These are phyloP conservation scores for Belonocnema kinseyi DNA, from an alignment of 1,140 invertebrate species.

Conservation along the genomic window DNA sequence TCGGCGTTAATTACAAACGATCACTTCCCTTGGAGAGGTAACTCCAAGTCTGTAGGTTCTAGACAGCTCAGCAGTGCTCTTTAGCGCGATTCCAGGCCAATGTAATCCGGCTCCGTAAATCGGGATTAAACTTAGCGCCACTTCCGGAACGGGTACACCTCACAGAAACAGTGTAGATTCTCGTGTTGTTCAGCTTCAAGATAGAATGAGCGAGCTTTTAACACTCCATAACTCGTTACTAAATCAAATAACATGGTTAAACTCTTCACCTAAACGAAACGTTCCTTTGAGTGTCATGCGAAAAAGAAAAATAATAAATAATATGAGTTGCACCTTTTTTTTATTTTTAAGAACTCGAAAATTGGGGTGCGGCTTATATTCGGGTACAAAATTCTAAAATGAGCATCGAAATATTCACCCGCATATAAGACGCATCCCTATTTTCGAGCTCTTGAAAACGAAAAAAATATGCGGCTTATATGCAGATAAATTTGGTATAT, in stretches of 20 bases:
- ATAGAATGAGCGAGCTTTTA: slow-evolving; percentile 17
- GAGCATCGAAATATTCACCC: too few species aligned
- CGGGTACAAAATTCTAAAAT: too few species aligned
- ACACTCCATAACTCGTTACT: slow-evolving; percentile 14
- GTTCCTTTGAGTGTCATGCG: neutral
- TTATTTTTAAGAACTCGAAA: too few species aligned
- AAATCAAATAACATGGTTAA: slow-evolving; percentile 17
- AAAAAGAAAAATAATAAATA: too few species aligned
- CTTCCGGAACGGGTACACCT: slow-evolving; percentile 45
- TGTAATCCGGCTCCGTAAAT: slow-evolving; percentile 64
- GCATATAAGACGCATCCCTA: too few species aligned
- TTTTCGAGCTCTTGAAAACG: too few species aligned
- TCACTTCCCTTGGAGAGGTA: slow-evolving; percentile 36
- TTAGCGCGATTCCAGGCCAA: slow-evolving; percentile 52
- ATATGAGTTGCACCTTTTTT: too few species aligned
- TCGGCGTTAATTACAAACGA: slow-evolving; percentile 55
- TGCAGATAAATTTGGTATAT: too few species aligned
- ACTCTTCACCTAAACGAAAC: neutral
- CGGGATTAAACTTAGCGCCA: slow-evolving; percentile 62
- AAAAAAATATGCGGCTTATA: too few species aligned
- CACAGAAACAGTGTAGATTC: slow-evolving; percentile 17
- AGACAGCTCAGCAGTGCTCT: slow-evolving; percentile 45
- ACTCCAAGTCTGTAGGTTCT: slow-evolving; percentile 24
- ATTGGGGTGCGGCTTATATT: too few species aligned
- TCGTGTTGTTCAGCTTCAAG: neutral